Evolutionary conservation across 1,140 invertebrate species (phyloP), one percentile per base, ranked within the genome.

Genomic region (Hycleus phaleratus): DNA sequence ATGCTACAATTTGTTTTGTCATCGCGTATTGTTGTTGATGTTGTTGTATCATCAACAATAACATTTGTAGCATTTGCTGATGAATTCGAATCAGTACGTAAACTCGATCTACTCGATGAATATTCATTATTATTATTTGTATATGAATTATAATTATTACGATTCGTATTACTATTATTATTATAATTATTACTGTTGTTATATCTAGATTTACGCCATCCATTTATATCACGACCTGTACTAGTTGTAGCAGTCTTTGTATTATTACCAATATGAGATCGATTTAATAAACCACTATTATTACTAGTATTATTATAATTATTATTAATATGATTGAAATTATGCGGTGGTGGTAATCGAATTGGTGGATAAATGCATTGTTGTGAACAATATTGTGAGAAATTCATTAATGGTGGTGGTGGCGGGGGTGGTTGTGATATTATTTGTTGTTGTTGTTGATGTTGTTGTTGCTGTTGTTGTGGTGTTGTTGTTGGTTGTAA

Each of bases 41-140:
- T 43, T 45, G 11, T 38, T n/a, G 4, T 54, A 38, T 42, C 12
- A 39, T 61, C 59, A 32, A 32, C 32, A 32, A 3, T 32, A 32
- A 32, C 32, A 32, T 26, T 62, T 50, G 46, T 69, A 4, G 50
- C 48, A 11, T 51, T 63, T 8, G 65, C 65, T 26, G 64, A 66
- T 4, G 69, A 69, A 48, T 67, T 68, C 7, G 67, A 69, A 46
- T 69, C 65, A 2, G 67, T 68, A 10, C 68, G 50, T 7, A 68
- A 38, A 40, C 61, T 66, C 2, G 64, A 67, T 18, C 58, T 47
- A 46, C 47, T 55, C 38, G 61, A 64, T 5, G 52, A 58, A 25
- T 68, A 11, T 4, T 42, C 40, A 42, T 7, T 42, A 42, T 42
- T n/a, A n/a, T 11, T 10, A 42, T 9, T 10, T 8, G 4, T 42